Base-by-base conservation (phyloP, 2,113 vertebrate genomes). In the Mirza zaza region DNA sequence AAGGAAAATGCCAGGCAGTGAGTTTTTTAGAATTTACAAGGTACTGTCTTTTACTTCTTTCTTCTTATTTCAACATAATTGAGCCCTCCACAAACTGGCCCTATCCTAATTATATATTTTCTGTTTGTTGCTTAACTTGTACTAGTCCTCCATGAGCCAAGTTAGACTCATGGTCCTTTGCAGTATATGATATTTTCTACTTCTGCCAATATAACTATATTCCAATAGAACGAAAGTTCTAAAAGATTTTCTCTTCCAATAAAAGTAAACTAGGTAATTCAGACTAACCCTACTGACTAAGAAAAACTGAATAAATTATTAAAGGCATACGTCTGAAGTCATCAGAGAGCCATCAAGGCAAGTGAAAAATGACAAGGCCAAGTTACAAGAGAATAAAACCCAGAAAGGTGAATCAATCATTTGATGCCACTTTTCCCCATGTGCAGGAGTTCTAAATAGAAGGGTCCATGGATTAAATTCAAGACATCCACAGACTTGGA, bases 1-100 rank as follows among this genome's bases (percentile, higher is more conserved):
- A 91, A 95, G 63, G 23, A 86, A 29, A 75, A 63, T 32, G 77
- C 10, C 27, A 83, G 45, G 34, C 8, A 39, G 32, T 57, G 42
- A 89, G 63, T 95, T 93, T 93, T 42, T 95, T 25, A 89, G 59
- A 36, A 48, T 90, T 94, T 91, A 86, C 3, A 73, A 77, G 34
- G 32, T 65, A 79, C 20, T 52, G 11, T 83, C 90, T 86, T 88
- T 96, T 45, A 75, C 67, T 59, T 25, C 63, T 85, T 87, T 87
- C 50, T 87, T 90, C 57, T 75, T 87, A 88, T 86, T 79, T 77
- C 79, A 94, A 73, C 25, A 87, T 52, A 94, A 83, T 42, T 42
- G 55, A 90, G n/a, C 17, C 63, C 50, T 79, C 42, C 25, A 75
- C 50, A 89, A 68, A 84, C 61, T 32, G 34, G 95, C 18, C 23